A percentile compares a stretch with the other conserved stretches of the same genome.
These are phyloP conservation scores for Drosophila subpulchrella DNA, from an alignment of 1,140 invertebrate genomes.

Conservation along the genomic window DNA sequence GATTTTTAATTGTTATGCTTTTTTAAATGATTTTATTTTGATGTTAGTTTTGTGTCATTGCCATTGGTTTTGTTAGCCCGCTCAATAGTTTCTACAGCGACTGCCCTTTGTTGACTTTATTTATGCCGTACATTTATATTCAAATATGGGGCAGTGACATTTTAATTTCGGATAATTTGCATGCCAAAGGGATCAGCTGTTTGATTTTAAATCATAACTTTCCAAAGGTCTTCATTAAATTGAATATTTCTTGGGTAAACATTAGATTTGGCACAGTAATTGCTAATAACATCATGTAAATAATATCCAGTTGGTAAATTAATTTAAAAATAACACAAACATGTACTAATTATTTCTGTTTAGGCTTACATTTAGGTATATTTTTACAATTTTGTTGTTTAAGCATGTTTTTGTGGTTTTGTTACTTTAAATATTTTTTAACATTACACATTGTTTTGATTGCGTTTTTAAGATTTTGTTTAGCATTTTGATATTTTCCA, in stretches of 20 bases:
- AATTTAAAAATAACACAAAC: background rate
- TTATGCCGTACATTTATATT: constrained; percentile 27
- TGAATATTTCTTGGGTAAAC: background rate
- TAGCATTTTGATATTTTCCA: background rate
- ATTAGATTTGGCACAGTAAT: background rate
- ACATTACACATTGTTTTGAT: background rate
- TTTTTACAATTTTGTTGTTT: background rate
- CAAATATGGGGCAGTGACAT: constrained; percentile 15
- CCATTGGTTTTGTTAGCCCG: constrained; percentile 22
- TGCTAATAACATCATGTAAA: background rate
- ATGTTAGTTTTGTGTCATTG: constrained; percentile 7
- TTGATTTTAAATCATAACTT: background rate
- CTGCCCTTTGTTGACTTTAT: constrained; percentile 24
- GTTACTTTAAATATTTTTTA: background rate
- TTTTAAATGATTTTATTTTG: constrained; percentile 35
- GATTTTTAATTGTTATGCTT: constrained; percentile 32
- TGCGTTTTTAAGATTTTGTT: constrained; percentile 14
- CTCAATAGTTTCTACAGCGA: constrained; percentile 15
- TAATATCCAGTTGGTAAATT: background rate
- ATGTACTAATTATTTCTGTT: too few relatives aligned
- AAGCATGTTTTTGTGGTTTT: constrained; percentile 1
- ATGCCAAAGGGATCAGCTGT: background rate
- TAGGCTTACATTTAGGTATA: background rate
- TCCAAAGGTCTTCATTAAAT: background rate
- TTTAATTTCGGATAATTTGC: constrained; percentile 17